Base-by-base conservation (phyloP, 2,888 invertebrate genomes). In the Dryomyza anilis region DNA sequence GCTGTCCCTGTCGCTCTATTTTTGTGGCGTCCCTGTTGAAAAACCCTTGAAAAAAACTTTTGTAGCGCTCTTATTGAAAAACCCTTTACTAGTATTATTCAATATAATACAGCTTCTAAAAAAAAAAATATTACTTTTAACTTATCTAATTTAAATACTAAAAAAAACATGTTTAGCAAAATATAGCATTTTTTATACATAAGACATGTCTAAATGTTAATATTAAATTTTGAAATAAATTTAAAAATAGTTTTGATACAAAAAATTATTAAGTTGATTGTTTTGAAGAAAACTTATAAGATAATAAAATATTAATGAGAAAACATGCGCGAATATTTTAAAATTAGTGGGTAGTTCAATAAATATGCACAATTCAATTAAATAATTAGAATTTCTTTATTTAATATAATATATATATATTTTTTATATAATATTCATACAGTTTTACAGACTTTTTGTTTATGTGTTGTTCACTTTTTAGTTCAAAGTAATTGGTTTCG, bases 361-460 rank as follows among this genome's bases (percentile, higher is more conserved):
- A 16, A 16, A 19, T 7, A 48, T 2, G 25, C 23, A 4, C 12
- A 10, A 12, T 2, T 48, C n/a, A 58, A 21, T 33, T 60, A 60
- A 8, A 60, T 60, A 60, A 52, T 52, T 60, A 25, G 36, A 60
- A 27, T 61, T 61, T 61, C 39, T 53, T 61, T 53, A 53, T 52
- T 61, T 53, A 39, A 43, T 45, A 61, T 52, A n/a, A n/a, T n/a
- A n/a, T n/a, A n/a, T n/a, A n/a, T n/a, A n/a, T n/a, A n/a, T n/a
- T n/a, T n/a, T 30, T 45, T 46, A 29, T 58, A 55, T 43, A 57
- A 59, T 59, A 61, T 61, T 61, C 39, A 43, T 53, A 53, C 43
- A 53, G 61, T 52, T 61, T 61, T 53, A 52, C 52, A 61, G 52
- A 61, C 61, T 53, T 53, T 53, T 43, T 61, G 39, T 43, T 36